Evolutionary conservation across 1,140 invertebrate genomes (phyloP).

Genomic region (Conus betulinus): DNA sequence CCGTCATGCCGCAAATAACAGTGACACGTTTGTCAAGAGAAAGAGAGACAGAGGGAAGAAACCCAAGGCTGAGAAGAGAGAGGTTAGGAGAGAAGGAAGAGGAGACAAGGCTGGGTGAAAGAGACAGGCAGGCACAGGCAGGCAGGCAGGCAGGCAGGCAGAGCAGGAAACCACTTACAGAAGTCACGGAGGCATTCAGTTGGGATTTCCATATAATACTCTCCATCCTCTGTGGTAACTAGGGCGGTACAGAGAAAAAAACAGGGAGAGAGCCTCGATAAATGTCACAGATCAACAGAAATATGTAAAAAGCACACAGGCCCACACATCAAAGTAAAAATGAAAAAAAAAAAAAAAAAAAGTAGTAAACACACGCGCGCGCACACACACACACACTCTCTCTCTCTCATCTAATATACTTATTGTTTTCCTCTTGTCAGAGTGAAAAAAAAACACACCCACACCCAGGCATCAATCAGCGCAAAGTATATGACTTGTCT

Average conservation of each 20-base stretch:
- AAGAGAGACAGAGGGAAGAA: no score
- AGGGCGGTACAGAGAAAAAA: slow-evolving; percentile 6
- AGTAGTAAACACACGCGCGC: neutral
- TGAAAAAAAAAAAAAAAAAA: neutral
- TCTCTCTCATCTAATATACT: neutral
- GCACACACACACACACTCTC: neutral
- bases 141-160: neutral
- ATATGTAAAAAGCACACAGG: slow-evolving; percentile 17
- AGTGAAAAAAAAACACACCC: no score
- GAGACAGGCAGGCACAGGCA: neutral
- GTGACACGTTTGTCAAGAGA: no score
- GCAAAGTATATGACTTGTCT: neutral
- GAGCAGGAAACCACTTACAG: slow-evolving; percentile 15
- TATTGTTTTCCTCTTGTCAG: no score
- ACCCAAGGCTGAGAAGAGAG: no score
- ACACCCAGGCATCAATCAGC: slow-evolving; percentile 24
- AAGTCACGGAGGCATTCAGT: slow-evolving; percentile 20
- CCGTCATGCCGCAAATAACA: no score
- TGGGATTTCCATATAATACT: slow-evolving; percentile 29
- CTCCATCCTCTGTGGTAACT: slow-evolving; percentile 24
- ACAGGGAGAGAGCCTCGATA: neutral
- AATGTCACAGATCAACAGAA: slow-evolving; percentile 13
- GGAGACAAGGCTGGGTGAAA: neutral
- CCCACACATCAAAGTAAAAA: slow-evolving; percentile 16
- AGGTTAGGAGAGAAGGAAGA: no score